Percentiles rank a stretch among this genome's conserved stretches.
Evolutionary conservation across 2,888 invertebrate genomes (phyloP).

Genomic region (Drosophila tanythrix): DNA sequence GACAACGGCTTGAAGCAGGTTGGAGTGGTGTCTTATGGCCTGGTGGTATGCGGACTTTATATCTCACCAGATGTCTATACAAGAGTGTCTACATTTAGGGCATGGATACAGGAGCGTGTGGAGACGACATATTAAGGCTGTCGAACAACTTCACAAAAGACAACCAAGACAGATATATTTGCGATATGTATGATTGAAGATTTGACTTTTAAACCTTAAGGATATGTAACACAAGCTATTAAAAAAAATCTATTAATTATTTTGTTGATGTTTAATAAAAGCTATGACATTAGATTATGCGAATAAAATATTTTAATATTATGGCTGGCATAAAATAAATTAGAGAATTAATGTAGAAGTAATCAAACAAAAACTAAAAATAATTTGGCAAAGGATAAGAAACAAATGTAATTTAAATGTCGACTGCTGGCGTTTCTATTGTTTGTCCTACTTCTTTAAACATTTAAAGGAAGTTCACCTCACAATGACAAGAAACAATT

Average conservation of each 20-base stretch:
- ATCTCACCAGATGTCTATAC: constrained; percentile 83
- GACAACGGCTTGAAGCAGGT: constrained; percentile 70
- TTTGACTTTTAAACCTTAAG: too few species aligned
- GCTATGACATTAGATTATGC: background rate
- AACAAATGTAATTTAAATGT: background rate
- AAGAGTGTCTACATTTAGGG: constrained; percentile 80
- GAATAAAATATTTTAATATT: background rate
- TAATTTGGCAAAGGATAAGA: too few species aligned
- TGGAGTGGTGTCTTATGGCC: constrained; percentile 83
- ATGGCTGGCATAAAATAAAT: background rate
- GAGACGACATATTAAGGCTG: background rate
- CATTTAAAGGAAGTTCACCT: too few species aligned
- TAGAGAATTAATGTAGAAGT: too few species aligned
- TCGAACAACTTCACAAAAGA: background rate
- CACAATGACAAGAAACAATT: background rate
- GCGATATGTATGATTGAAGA: background rate
- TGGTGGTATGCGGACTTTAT: constrained; percentile 75
- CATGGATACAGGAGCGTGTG: constrained; percentile 70
- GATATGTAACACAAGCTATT: too few species aligned
- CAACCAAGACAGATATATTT: background rate
- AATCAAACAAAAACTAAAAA: too few species aligned
- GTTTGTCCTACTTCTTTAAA: background rate
- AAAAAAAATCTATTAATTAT: background rate
- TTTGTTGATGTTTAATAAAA: background rate
- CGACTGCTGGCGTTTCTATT: background rate